A percentile compares a stretch with the other conserved stretches of the same genome.
phyloP scores from a whole-genome alignment of 2,888 invertebrate genomes.

The Chrysolina haemoptera region DNA sequence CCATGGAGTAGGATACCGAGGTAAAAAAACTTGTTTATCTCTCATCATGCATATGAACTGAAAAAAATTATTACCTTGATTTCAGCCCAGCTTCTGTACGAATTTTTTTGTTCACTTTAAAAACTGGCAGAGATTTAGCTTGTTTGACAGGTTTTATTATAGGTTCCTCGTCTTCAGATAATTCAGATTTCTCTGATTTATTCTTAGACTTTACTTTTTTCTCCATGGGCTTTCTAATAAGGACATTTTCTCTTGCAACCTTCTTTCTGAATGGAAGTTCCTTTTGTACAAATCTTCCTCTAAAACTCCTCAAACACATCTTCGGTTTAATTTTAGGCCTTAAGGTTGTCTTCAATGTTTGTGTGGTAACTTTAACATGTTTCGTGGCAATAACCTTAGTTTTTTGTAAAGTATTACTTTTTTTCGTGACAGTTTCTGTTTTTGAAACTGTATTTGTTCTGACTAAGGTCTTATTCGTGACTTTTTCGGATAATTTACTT shows the following conservation, averaged over 20 bases:
- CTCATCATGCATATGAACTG: neutral
- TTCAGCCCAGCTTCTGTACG: neutral
- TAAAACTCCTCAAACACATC: constrained; percentile 70
- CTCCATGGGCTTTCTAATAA: constrained; percentile 35
- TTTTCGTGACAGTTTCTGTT: constrained; percentile 66
- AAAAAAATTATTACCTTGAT: neutral
- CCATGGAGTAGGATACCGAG: too few species aligned
- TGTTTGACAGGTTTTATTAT: constrained; percentile 56
- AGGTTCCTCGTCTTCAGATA: constrained; percentile 72
- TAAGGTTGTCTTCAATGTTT: constrained; percentile 61
- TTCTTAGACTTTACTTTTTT: constrained; percentile 38
- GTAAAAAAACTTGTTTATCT: neutral
- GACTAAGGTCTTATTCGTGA: constrained; percentile 68
- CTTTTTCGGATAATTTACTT: constrained; percentile 68
- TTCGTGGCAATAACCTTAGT: constrained; percentile 67
- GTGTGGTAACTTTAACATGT: constrained; percentile 65
- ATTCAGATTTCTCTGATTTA: constrained; percentile 42
- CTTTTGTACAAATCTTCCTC: constrained; percentile 67
- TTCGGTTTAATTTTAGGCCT: constrained; percentile 63
- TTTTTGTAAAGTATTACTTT: constrained; percentile 63
- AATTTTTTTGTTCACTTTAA: neutral
- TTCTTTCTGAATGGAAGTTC: constrained; percentile 62
- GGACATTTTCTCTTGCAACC: constrained; percentile 37
- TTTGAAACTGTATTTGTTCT: constrained; percentile 71
- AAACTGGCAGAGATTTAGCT: constrained; percentile 35